Percentiles rank a stretch among this genome's conserved stretches.
phyloP scores from a whole-genome alignment of 2,888 invertebrate genomes.

The Slavum lentiscoides region DNA sequence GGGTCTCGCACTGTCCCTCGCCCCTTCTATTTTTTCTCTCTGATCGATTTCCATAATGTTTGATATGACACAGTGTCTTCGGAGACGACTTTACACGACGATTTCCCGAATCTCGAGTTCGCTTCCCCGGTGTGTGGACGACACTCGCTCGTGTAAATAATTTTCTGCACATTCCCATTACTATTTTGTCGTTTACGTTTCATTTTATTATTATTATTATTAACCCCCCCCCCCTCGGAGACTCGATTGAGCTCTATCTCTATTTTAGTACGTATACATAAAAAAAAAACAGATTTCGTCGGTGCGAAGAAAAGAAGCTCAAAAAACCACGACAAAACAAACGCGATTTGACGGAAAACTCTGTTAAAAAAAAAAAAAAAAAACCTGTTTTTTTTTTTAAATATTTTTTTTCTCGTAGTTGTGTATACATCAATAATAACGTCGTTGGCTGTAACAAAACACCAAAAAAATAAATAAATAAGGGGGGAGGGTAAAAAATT shows the following conservation, averaged over 20 bases:
- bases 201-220: neutral
- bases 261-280: too few relatives aligned
- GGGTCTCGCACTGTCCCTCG: too few relatives aligned
- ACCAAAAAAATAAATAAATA: neutral
- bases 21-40: too few relatives aligned
- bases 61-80: neutral
- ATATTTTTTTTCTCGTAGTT: neutral
- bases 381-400: too few relatives aligned
- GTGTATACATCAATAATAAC: neutral
- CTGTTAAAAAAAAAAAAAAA: neutral
- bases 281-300: neutral
- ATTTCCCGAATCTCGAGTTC: slow-evolving; percentile 19
- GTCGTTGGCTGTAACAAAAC: slow-evolving; percentile 30
- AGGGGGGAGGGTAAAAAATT: neutral
- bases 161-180: slow-evolving; percentile 47
- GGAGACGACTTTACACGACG: neutral
- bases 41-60: too few relatives aligned
- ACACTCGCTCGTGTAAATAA: slow-evolving; percentile 9
- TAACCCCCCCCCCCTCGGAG: neutral
- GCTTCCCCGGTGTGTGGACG: neutral
- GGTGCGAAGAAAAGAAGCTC: slow-evolving; percentile 35
- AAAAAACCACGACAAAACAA: neutral
- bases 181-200: neutral
- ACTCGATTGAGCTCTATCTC: slow-evolving; percentile 15
- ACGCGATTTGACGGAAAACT: neutral